Conservation (phyloP, 2,888 invertebrate species). For the Crepidodera aurea region DNA sequence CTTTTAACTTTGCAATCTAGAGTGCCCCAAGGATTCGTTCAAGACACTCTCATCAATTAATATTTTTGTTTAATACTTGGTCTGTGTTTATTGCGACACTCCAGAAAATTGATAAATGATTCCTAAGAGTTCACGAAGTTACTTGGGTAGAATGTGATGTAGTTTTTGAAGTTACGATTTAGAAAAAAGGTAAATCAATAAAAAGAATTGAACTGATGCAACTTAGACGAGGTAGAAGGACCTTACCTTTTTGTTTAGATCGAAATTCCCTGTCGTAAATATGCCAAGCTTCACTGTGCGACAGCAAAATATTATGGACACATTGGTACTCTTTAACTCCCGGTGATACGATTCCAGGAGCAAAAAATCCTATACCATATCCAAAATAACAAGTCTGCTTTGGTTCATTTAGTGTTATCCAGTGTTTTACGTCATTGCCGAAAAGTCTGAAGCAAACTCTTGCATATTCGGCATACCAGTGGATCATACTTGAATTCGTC, state of each 20-base stretch:
- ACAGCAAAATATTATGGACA: conserved; percentile 60
- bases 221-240: too few species aligned
- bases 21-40: too few species aligned
- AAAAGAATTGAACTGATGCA: too few species aligned
- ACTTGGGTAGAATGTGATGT: too few species aligned
- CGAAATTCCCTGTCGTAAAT: conserved; percentile 60
- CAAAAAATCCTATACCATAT: conserved; percentile 29
- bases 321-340: conserved; percentile 64
- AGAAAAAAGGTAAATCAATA: too few species aligned
- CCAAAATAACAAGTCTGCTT: conserved; percentile 38
- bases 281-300: conserved; percentile 62
- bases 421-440: conserved; percentile 47
- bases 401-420: conserved; percentile 49
- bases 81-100: too few species aligned
- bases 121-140: too few species aligned
- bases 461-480: conserved; percentile 45
- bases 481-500: conserved; percentile 39
- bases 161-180: too few species aligned
- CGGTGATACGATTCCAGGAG: conserved; percentile 18
- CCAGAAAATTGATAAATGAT: too few species aligned
- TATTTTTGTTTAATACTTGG: too few species aligned
- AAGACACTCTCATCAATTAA: too few species aligned
- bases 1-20: too few species aligned
- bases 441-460: conserved; percentile 43
- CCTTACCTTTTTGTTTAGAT: conserved; percentile 43